Evolutionary conservation across 2,113 vertebrate genomes (phyloP), one percentile per base, ranked within the genome.

Genomic region (Gymnogyps californianus): DNA sequence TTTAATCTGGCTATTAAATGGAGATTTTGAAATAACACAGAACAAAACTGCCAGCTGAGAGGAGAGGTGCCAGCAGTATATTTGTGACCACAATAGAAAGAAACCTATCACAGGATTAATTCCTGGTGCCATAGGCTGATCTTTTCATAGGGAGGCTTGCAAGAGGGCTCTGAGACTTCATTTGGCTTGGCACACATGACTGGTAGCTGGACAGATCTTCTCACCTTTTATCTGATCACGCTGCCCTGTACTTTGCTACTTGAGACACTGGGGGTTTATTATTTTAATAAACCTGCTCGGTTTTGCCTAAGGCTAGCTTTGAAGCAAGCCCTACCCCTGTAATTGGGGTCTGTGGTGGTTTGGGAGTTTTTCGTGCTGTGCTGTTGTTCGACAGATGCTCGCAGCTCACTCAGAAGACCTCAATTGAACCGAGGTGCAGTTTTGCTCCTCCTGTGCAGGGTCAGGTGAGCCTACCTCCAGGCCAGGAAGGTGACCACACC

Each of bases 321-420:
- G 92, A 59, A 95, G 82, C 1, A 0, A 86, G 79, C 62, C 72
- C 75, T 93, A 10, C 58, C 88, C 66, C 88, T 90, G 34, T 92
- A 92, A 90, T 70, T 83, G 85, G 90, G 96, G 78, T 84, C 95
- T 85, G 93, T 11, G 75, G 62, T 80, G 82, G 40, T 69, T 65
- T 19, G 66, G 75, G 84, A 93, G 71, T 9, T 46, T 54, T 88
- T 70, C 11, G 8, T 58, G 82, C 95, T 66, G 0, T 22, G 52
- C 57, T 82, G 69, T n/a, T 65, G 61, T 47, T 57, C 0, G 0
- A 54, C 20, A 6, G 25, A 6, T 2, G 64, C 77, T 91, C 87
- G 89, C 72, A 74, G 74, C 87, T 96, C 36, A 1, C 83, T 81
- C 67, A 6, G 47, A 22, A 52, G 81, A 75, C 80, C 91, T 94